These are phyloP conservation scores for Andrena dorsata DNA, from an alignment of 2,888 invertebrate species.

Conservation along the genomic window DNA sequence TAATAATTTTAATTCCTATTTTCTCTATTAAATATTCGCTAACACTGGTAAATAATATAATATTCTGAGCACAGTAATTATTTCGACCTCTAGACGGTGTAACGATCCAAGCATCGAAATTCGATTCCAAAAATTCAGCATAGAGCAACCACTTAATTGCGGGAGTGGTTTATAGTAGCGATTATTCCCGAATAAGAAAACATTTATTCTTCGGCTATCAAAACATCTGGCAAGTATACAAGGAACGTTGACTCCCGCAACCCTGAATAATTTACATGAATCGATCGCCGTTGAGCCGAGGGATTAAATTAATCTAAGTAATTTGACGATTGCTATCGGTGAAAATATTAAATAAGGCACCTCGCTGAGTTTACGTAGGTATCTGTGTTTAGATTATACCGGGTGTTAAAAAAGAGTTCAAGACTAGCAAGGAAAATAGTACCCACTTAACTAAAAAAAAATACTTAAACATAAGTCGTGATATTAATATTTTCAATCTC, in stretches of 20 bases:
- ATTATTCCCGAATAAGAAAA: not conserved
- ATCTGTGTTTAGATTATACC: slow-evolving; percentile 65
- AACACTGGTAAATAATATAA: no score
- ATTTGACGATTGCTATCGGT: slow-evolving; percentile 75
- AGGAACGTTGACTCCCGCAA: not conserved
- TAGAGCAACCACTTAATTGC: no score
- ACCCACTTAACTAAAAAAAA: not conserved
- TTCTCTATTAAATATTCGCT: no score
- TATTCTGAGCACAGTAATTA: no score
- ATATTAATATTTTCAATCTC: no score
- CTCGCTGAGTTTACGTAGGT: slow-evolving; percentile 53
- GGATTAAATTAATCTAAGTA: slow-evolving; percentile 75
- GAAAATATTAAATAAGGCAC: slow-evolving; percentile 79
- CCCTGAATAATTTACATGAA: slow-evolving; percentile 60
- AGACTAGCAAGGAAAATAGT: not conserved
- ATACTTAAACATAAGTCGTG: no score
- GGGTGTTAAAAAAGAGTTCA: no score
- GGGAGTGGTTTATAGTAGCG: not conserved
- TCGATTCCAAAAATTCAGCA: no score
- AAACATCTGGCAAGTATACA: not conserved
- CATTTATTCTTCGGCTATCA: not conserved
- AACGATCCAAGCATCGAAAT: no score
- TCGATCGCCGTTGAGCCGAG: slow-evolving; percentile 59
- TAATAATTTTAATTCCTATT: no score
- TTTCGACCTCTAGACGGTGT: no score